Conservation (phyloP, 2,113 vertebrate species). For the Motacilla tschutschensis region DNA sequence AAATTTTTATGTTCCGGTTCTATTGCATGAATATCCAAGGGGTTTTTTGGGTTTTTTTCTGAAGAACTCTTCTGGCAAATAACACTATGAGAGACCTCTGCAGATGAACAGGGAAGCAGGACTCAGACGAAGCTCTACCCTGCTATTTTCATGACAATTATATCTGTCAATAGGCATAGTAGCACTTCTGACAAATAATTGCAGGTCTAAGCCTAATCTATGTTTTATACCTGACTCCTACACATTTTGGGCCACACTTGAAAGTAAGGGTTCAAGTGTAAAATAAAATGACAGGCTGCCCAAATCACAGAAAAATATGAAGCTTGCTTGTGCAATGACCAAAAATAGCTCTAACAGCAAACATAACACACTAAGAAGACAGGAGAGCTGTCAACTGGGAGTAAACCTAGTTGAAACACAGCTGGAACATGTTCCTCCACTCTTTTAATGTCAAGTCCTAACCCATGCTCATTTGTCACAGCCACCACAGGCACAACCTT, state of each 20-base stretch:
- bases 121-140: background rate
- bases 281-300: conserved; percentile 8
- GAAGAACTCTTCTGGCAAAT: background rate
- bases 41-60: background rate
- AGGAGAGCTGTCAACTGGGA: background rate
- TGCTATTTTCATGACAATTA: conserved; percentile 6
- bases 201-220: background rate
- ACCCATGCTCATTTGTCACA: background rate
- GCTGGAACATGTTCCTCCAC: background rate
- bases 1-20: background rate
- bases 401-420: background rate
- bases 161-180: background rate
- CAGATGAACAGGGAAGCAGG: background rate
- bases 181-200: background rate
- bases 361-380: background rate
- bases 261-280: background rate
- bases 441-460: background rate
- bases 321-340: background rate
- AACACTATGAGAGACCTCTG: background rate
- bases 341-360: conserved; percentile 6
- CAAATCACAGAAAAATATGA: background rate
- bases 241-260: background rate
- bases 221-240: background rate
- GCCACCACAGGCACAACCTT: background rate
- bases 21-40: background rate